These are phyloP conservation scores for Marronus borbonicus DNA, from an alignment of 2,888 invertebrate genomes.

Conservation along the genomic window DNA sequence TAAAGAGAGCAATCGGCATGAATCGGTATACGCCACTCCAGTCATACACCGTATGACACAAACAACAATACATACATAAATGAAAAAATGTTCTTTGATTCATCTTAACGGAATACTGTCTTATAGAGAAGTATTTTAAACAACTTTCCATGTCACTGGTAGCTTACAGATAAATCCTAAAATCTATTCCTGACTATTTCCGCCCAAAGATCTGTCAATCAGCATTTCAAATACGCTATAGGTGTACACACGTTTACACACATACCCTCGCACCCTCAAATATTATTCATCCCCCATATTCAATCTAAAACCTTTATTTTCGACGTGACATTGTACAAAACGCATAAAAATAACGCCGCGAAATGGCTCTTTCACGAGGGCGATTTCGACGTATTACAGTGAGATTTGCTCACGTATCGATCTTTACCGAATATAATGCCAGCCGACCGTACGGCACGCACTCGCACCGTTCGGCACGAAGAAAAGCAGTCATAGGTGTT, in stretches of 20 bases:
- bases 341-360: constrained; percentile 31
- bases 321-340: constrained; percentile 27
- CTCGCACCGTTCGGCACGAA: constrained; percentile 4
- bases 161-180: too few species aligned
- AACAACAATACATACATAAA: too few species aligned
- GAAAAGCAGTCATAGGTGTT: constrained; percentile 23
- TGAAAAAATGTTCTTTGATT: too few species aligned
- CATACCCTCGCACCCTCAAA: background rate
- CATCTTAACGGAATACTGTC: too few species aligned
- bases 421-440: constrained; percentile 23
- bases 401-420: constrained; percentile 29
- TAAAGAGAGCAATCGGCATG: too few species aligned
- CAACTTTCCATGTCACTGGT: too few species aligned
- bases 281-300: constrained; percentile 25
- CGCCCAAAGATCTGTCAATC: background rate
- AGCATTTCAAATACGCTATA: background rate
- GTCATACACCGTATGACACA: too few species aligned
- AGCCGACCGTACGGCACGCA: constrained; percentile 1
- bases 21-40: too few species aligned
- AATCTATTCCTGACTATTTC: background rate
- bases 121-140: too few species aligned
- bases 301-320: constrained; percentile 27
- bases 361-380: constrained; percentile 15
- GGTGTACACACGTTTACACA: background rate
- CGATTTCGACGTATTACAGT: constrained; percentile 18